phyloP scores from a whole-genome alignment of 2,888 invertebrate species.

The Elysia crispata region DNA sequence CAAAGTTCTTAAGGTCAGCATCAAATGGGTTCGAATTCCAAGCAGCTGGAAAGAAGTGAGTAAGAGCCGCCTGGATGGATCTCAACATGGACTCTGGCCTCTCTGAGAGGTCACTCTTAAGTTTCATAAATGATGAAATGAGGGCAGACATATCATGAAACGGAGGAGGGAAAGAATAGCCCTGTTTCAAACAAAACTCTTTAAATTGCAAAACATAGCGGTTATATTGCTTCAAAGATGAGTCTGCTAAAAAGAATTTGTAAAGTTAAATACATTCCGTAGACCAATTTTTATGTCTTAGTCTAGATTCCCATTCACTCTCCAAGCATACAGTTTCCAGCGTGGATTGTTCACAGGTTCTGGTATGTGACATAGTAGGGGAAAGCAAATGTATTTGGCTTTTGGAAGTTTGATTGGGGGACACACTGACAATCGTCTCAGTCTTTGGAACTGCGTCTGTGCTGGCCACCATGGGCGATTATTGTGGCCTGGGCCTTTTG shows the following conservation, averaged over 20 bases:
- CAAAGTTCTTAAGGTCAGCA: not conserved
- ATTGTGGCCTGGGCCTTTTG: conserved; percentile 30
- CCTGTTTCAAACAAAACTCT: not conserved
- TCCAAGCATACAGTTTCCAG: too few species aligned
- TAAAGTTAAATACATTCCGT: not conserved
- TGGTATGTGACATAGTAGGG: not conserved
- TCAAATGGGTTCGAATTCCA: too few species aligned
- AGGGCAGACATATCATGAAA: too few species aligned
- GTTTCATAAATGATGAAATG: not conserved
- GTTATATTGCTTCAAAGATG: conserved; percentile 5
- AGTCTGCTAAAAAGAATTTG: not conserved
- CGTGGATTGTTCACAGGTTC: too few species aligned
- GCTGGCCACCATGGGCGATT: conserved; percentile 29
- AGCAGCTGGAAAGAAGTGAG: conserved; percentile 5
- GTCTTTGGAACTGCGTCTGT: conserved; percentile 1
- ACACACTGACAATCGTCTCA: not conserved
- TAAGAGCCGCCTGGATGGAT: conserved; percentile 12
- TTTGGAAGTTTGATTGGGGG: conserved; percentile 27
- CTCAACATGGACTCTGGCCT: conserved; percentile 12
- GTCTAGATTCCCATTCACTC: too few species aligned
- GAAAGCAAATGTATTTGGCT: not conserved
- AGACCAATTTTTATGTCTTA: too few species aligned
- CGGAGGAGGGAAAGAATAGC: not conserved
- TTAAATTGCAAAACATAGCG: not conserved
- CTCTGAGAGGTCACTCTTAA: not conserved